phyloP scores from a whole-genome alignment of 2,888 invertebrate genomes.

The Galeruca laticollis region DNA sequence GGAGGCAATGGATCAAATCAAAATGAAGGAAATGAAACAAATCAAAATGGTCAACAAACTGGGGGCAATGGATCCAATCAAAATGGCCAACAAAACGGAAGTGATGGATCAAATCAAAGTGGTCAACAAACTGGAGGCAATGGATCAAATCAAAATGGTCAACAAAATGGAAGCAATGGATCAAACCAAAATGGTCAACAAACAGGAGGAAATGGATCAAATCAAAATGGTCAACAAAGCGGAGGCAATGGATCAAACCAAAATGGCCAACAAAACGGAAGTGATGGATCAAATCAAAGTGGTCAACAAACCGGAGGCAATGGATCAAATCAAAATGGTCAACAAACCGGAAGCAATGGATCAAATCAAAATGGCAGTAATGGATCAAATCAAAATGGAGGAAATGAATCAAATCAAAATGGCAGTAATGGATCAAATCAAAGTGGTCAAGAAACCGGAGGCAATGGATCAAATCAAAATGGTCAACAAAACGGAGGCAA shows the following conservation, averaged over 20 bases:
- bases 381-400: background rate
- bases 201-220: background rate
- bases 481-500: too few relatives aligned
- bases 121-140: constrained; percentile 24
- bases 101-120: constrained; percentile 1
- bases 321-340: background rate
- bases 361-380: constrained; percentile 26
- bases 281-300: background rate
- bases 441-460: too few relatives aligned
- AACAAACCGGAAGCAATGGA: constrained; percentile 6
- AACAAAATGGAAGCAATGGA: constrained; percentile 3
- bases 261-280: background rate
- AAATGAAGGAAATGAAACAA: constrained; percentile 7
- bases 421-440: background rate
- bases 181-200: constrained; percentile 43
- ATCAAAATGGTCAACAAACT: constrained; percentile 36
- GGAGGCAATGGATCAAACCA: constrained; percentile 27
- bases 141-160: constrained; percentile 34
- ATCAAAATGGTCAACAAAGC: constrained; percentile 22
- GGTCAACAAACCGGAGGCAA: background rate
- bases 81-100: constrained; percentile 31
- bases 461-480: too few relatives aligned
- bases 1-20: constrained; percentile 7
- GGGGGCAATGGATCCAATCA: background rate
- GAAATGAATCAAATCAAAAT: background rate